These are phyloP conservation scores for Semotilus atromaculatus DNA, from an alignment of 2,797 vertebrate genomes.

Conservation along the genomic window DNA sequence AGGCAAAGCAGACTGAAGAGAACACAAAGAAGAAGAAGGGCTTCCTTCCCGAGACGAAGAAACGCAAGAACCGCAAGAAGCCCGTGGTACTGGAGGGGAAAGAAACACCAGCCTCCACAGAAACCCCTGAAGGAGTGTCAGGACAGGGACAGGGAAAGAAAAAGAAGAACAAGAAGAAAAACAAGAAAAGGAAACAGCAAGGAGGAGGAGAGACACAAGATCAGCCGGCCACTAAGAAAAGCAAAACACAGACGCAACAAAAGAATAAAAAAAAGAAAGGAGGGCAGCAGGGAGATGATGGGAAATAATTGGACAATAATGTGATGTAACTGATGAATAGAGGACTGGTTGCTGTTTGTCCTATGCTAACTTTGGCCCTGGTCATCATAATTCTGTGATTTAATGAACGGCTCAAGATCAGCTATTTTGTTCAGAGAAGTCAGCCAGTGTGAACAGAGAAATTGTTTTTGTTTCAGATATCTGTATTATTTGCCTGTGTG, in stretches of 20 bases:
- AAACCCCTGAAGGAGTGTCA: constrained; percentile 41
- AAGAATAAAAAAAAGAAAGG: constrained; percentile 57
- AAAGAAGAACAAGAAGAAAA: constrained; percentile 70
- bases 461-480: neutral
- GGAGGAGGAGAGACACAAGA: constrained; percentile 37
- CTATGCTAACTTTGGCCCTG: neutral
- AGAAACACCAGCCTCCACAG: constrained; percentile 37
- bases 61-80: constrained; percentile 83
- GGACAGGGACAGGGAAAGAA: constrained; percentile 54
- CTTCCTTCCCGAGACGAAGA: constrained; percentile 90
- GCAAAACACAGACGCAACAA: constrained; percentile 58
- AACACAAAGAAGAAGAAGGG: constrained; percentile 81
- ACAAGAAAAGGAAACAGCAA: constrained; percentile 67
- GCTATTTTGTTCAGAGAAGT: neutral
- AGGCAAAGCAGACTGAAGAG: constrained; percentile 44
- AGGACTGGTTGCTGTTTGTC: neutral
- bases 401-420: neutral
- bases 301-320: neutral
- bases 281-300: constrained; percentile 69
- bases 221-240: constrained; percentile 77
- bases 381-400: neutral
- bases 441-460: neutral
- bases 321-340: neutral
- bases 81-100: constrained; percentile 52
- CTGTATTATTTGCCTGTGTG: constrained; percentile 28